phyloP scores from a whole-genome alignment of 2,113 vertebrate genomes.

The Actenoides hombroni region DNA sequence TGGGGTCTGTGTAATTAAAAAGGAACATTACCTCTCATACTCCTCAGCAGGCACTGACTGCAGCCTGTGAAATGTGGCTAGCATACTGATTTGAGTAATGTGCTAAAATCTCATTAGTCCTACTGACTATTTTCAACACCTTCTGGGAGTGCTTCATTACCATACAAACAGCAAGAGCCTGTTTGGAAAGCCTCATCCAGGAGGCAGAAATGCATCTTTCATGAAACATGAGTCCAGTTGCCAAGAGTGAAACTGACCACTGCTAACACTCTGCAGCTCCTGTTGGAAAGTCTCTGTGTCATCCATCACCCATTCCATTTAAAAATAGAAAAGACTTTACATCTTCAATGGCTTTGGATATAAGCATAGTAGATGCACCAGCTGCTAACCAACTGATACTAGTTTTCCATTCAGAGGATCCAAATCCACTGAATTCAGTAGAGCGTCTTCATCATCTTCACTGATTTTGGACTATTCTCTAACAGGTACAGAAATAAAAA shows the following conservation, averaged over 20 bases:
- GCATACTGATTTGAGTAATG: background rate
- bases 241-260: background rate
- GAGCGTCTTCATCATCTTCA: background rate
- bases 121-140: background rate
- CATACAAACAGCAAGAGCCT: background rate
- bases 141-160: background rate
- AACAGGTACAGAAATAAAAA: background rate
- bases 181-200: background rate
- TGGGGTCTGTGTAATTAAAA: background rate
- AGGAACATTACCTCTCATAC: background rate
- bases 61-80: background rate
- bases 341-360: background rate
- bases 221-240: background rate
- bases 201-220: background rate
- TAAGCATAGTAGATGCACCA: background rate
- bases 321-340: background rate
- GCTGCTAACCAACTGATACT: background rate
- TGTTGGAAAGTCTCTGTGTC: background rate
- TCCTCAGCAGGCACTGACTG: background rate
- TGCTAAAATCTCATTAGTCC: slow-evolving; percentile 7
- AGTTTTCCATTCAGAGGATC: background rate
- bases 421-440: background rate
- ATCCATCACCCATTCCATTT: background rate
- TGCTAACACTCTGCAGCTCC: background rate
- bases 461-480: background rate